These are phyloP conservation scores for Pterobdella sp. DNA, from an alignment of 2,888 invertebrate species.

Conservation along the genomic window DNA sequence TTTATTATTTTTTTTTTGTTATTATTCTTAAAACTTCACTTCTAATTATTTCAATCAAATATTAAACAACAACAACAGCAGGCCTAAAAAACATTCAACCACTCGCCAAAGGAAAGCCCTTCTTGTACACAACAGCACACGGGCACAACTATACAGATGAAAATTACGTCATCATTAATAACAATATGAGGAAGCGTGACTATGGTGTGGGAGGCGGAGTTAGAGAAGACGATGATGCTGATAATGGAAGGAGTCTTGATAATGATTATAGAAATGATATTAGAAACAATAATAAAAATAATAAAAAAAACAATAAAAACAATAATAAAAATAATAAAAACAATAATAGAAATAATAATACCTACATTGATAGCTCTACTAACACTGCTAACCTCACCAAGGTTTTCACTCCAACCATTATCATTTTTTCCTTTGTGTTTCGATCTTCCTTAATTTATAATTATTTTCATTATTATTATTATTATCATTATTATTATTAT, in stretches of 20 bases:
- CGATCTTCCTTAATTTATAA: no score
- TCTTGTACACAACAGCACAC: no score
- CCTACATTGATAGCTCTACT: not conserved
- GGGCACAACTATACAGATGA: no score
- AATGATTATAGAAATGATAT: not conserved
- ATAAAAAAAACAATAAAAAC: not conserved
- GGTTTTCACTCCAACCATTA: not conserved
- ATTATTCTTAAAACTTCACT: no score
- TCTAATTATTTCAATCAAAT: no score
- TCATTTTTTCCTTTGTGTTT: not conserved
- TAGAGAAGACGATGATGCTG: not conserved
- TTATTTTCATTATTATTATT: no score
- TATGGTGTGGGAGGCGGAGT: not conserved
- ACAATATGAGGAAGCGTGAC: not conserved
- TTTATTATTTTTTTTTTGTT: no score
- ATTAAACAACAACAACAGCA: no score
- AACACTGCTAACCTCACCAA: not conserved
- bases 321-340: not conserved
- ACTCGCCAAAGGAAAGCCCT: no score
- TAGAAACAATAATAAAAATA: slow-evolving; percentile 1
- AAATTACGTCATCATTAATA: not conserved
- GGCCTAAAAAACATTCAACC: no score
- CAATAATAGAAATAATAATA: not conserved
- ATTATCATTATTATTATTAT: no score
- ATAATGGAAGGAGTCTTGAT: not conserved